These are phyloP conservation scores for Cetonia aurata DNA, from an alignment of 2,888 invertebrate genomes.

Conservation along the genomic window DNA sequence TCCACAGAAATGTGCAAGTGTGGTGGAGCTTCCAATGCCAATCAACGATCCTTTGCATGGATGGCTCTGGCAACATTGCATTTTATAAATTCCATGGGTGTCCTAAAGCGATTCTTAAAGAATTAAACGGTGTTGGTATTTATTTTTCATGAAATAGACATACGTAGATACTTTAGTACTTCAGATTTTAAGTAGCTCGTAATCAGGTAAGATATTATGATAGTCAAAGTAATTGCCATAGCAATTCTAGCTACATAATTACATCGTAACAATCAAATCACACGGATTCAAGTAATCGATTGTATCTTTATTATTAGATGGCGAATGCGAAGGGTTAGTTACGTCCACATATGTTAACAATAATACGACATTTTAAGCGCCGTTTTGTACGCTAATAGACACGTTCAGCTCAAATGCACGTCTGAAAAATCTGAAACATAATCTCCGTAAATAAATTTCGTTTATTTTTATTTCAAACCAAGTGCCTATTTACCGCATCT, in stretches of 20 bases:
- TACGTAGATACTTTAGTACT: too few relatives aligned
- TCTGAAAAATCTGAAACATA: constrained; percentile 37
- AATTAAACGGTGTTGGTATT: too few relatives aligned
- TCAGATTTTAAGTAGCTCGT: too few relatives aligned
- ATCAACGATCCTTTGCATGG: too few relatives aligned
- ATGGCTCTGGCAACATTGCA: too few relatives aligned
- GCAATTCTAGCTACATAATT: constrained; percentile 13
- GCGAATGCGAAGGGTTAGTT: constrained; percentile 25
- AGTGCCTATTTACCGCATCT: constrained; percentile 49
- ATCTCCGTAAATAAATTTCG: constrained; percentile 39
- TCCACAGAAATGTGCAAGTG: too few relatives aligned
- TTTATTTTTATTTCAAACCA: constrained; percentile 32
- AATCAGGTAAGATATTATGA: too few relatives aligned
- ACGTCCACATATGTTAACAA: constrained; percentile 29
- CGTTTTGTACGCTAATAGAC: constrained; percentile 29
- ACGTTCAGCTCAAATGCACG: constrained; percentile 25
- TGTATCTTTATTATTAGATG: constrained; percentile 30
- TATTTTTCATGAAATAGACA: too few relatives aligned
- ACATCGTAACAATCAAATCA: constrained; percentile 26
- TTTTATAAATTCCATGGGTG: too few relatives aligned
- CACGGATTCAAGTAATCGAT: constrained; percentile 23
- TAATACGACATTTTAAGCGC: constrained; percentile 37
- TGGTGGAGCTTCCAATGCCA: too few relatives aligned
- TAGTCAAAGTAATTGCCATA: constrained; percentile 24
- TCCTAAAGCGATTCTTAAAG: too few relatives aligned